These are phyloP conservation scores for Porites lutea DNA, from an alignment of 64 coral and sea anemone species.

Conservation along the genomic window DNA sequence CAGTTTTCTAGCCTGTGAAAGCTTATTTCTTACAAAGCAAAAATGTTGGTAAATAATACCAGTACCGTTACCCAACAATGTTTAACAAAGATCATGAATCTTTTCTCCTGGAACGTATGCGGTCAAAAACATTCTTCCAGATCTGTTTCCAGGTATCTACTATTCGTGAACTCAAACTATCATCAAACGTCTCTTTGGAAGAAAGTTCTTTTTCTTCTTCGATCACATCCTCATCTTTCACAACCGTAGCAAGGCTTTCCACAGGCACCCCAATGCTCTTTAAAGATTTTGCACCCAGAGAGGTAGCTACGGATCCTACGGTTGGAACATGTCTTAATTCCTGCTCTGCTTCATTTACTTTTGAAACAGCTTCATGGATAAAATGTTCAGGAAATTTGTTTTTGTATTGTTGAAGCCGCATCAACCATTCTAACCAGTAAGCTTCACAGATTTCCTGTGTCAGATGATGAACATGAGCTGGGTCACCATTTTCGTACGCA, in stretches of 20 bases:
- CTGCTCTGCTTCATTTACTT: not conserved
- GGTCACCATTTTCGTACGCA: constrained; percentile 77
- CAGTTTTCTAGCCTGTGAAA: no score
- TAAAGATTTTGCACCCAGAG: not conserved
- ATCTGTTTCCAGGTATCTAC: not conserved
- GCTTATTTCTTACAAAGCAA: no score
- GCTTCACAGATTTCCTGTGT: constrained; percentile 43
- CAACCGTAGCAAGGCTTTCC: not conserved
- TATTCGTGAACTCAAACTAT: not conserved
- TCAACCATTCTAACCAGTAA: constrained; percentile 63
- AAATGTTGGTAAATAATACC: no score
- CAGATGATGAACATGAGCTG: constrained; percentile 62
- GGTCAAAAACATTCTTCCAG: not conserved
- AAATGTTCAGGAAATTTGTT: constrained; percentile 10
- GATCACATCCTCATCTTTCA: constrained; percentile 29
- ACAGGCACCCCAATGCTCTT: constrained; percentile 7
- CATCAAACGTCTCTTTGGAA: not conserved
- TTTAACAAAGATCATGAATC: not conserved
- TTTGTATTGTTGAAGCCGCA: constrained; percentile 56
- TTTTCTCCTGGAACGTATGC: not conserved
- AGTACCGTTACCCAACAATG: no score
- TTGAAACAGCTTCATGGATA: not conserved
- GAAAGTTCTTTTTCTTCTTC: not conserved
- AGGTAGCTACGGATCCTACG: not conserved
- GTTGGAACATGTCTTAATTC: not conserved